Percentiles rank a stretch among this genome's conserved stretches.
phyloP scores from a whole-genome alignment of 2,113 vertebrate species.

The Anhinga anhinga region DNA sequence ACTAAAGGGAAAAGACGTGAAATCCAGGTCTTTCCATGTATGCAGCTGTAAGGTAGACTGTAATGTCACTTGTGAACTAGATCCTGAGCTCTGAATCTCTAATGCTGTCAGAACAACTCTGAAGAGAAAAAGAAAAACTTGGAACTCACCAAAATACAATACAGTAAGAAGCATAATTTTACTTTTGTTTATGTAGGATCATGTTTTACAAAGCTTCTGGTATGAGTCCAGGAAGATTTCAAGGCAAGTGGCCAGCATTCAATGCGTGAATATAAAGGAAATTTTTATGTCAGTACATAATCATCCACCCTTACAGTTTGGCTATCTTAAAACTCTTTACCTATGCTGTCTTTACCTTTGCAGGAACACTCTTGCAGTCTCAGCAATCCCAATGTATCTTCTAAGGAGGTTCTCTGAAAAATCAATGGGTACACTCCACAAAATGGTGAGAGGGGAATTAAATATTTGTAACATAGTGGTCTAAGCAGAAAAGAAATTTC shows the following conservation, averaged over 20 bases:
- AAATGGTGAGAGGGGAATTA: neutral
- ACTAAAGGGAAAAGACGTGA: neutral
- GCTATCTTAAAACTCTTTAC: neutral
- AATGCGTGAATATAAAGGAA: neutral
- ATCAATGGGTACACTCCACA: accelerated
- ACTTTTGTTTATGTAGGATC: neutral
- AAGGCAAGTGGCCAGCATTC: neutral
- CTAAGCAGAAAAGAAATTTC: neutral
- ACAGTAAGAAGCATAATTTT: neutral
- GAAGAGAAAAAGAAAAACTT: neutral
- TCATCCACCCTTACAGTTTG: neutral
- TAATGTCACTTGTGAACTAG: neutral
- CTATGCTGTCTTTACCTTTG: neutral
- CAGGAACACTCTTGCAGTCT: neutral
- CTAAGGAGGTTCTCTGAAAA: neutral
- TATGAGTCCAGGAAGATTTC: neutral
- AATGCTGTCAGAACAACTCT: accelerated
- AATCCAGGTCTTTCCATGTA: neutral
- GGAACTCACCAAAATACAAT: neutral
- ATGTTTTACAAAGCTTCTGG: neutral
- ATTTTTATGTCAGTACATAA: neutral
- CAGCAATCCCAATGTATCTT: neutral
- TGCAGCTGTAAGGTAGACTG: neutral
- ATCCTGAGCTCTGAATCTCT: neutral
- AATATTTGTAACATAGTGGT: neutral